phyloP scores from a whole-genome alignment of 2,113 vertebrate species.

The Peucedramus taeniatus region DNA sequence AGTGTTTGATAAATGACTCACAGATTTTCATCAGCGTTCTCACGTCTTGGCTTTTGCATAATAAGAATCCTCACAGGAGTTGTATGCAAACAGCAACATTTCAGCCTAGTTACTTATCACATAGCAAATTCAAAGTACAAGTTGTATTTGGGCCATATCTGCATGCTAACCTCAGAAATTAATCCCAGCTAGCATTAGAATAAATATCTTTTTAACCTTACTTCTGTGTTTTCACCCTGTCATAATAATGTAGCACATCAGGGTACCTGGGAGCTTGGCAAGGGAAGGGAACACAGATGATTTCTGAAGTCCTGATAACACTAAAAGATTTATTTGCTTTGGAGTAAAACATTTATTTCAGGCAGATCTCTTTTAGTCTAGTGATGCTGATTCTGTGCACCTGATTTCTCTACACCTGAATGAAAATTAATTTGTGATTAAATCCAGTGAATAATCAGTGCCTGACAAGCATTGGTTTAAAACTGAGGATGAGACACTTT shows the following conservation, averaged over 20 bases:
- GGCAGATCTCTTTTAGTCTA: background rate
- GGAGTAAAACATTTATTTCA: background rate
- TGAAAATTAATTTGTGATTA: background rate
- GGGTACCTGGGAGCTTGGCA: background rate
- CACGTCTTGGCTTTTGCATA: slow-evolving; percentile 37
- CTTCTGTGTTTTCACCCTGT: background rate
- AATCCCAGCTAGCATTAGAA: background rate
- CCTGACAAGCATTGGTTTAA: background rate
- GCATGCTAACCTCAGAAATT: background rate
- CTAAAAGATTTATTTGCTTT: background rate
- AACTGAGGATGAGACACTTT: background rate
- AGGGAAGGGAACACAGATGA: background rate
- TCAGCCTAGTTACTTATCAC: background rate
- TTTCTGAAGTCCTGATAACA: background rate
- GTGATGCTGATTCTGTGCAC: fast-evolving
- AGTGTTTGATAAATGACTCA: slow-evolving; percentile 47
- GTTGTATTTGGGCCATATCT: background rate
- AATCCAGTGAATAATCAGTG: background rate
- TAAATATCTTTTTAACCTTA: background rate
- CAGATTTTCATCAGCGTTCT: slow-evolving; percentile 50
- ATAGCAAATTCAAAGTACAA: background rate
- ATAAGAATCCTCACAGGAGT: slow-evolving; percentile 12
- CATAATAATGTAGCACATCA: background rate
- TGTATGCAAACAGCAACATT: slow-evolving; percentile 5
- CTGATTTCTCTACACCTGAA: background rate